These are phyloP conservation scores for Sebastes jordani DNA, from an alignment of 2,797 vertebrate genomes.

Conservation along the genomic window DNA sequence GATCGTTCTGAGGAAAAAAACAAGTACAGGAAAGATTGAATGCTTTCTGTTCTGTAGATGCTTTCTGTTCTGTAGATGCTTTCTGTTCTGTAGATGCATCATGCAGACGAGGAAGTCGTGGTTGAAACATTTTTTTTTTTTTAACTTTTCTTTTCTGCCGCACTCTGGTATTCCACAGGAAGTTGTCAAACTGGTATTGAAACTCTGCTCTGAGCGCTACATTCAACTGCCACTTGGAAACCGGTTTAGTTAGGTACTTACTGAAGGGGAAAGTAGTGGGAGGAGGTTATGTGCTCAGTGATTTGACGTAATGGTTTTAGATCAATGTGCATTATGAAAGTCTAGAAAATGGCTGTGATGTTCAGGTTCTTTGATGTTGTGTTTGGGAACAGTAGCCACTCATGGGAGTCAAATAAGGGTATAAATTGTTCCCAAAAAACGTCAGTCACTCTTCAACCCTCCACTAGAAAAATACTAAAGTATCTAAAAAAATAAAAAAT, in stretches of 20 bases:
- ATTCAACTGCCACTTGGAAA: slow-evolving; percentile 69
- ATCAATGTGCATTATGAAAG: not conserved
- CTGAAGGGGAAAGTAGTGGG: slow-evolving; percentile 13
- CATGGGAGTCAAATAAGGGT: not conserved
- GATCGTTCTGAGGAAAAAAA: slow-evolving; percentile 87
- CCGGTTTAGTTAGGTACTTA: slow-evolving; percentile 59
- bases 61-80: not conserved
- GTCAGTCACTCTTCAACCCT: not conserved
- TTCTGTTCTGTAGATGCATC: not conserved
- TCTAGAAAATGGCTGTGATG: not conserved
- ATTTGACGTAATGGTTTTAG: slow-evolving; percentile 36
- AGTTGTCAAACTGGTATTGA: slow-evolving; percentile 52
- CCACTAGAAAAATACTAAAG: not conserved
- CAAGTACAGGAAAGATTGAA: not conserved
- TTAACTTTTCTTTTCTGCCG: not conserved
- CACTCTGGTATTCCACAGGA: slow-evolving; percentile 62
- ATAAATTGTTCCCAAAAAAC: not conserved
- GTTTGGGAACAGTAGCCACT: not conserved
- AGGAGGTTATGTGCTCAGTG: slow-evolving; percentile 28
- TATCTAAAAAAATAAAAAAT: not conserved
- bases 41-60: not conserved
- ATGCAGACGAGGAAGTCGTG: not conserved
- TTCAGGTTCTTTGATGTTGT: not conserved
- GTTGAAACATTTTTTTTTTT: not conserved
- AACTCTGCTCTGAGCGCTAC: slow-evolving; percentile 33